Evolutionary conservation across 2,113 vertebrate genomes (phyloP), one percentile per base, ranked within the genome.

Genomic region (Eulemur macaco): DNA sequence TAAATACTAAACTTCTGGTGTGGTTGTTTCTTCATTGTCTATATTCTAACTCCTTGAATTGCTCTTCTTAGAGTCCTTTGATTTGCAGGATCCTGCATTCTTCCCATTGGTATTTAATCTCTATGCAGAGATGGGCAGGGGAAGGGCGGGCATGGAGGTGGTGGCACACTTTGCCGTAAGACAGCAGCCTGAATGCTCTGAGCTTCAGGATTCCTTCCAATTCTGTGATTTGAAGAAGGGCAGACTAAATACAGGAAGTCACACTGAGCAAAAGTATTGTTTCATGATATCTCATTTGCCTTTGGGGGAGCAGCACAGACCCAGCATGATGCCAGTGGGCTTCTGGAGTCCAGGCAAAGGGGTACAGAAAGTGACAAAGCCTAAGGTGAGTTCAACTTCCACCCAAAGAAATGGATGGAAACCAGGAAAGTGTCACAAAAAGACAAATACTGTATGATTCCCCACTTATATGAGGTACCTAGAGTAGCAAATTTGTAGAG

Each of bases 371-470:
- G 31, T 31, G 47, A 47, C 58, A 83, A 94, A 6, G 5, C 47
- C 68, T 50, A 66, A 68, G 9, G 6, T n/a, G 20, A 91, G 13
- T 25, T 88, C 86, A 96, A 77, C 76, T 91, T 47, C 34, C 58
- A 89, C 86, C 29, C 58, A 92, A 47, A 42, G 23, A 85, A 14
- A 78, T 47, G 23, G 45, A 85, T 56, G 54, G 91, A 96, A 97
- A 68, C 27, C 54, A 78, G 37, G 42, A 86, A 85, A 91, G 21
- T 31, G 56, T 68, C 68, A 94, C 60, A 69, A 66, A 81, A 77
- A 73, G 34, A 56, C 37, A 94, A 92, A 27, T 23, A 31, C 42
- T 50, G 1, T 23, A 23, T 39, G 25, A 73, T 54, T 93, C 27
- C 54, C 13, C n/a, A 60, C 6, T 77, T 91, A n/a, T 29, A 42